phyloP scores from a whole-genome alignment of 1,140 invertebrate genomes.

The Hermatobates lingyangjiaoensis region DNA sequence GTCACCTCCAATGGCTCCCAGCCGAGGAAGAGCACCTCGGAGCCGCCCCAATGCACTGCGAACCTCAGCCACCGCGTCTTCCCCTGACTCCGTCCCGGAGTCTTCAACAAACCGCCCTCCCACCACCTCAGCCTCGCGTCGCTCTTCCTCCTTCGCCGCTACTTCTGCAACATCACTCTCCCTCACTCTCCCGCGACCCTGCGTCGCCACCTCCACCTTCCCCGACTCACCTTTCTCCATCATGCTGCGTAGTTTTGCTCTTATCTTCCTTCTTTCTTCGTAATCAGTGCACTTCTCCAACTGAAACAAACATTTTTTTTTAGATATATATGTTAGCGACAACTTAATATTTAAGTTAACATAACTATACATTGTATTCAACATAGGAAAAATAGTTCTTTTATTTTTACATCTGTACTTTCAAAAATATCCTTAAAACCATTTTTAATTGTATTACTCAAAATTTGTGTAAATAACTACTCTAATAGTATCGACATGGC shows the following conservation, averaged over 20 bases:
- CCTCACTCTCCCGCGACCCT: not conserved
- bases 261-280: conserved; percentile 62
- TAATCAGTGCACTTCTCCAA: conserved; percentile 67
- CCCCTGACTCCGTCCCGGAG: conserved; percentile 5
- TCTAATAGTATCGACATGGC: no score
- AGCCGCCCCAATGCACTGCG: conserved; percentile 52
- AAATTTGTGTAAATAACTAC: not conserved
- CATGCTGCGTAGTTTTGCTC: conserved; percentile 50
- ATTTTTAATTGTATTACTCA: not conserved
- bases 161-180: not conserved
- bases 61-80: conserved; percentile 48
- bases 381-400: not conserved
- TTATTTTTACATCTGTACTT: not conserved
- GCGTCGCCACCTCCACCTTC: not conserved
- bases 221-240: no score
- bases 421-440: not conserved
- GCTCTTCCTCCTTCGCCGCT: not conserved
- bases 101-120: not conserved
- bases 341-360: not conserved
- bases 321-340: not conserved
- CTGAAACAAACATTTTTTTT: conserved; percentile 28
- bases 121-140: not conserved
- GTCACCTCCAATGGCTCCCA: conserved; percentile 34
- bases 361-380: not conserved
- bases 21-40: conserved; percentile 41